These are phyloP conservation scores for Hemistola chrysoprasaria DNA, from an alignment of 2,888 invertebrate species.

Conservation along the genomic window DNA sequence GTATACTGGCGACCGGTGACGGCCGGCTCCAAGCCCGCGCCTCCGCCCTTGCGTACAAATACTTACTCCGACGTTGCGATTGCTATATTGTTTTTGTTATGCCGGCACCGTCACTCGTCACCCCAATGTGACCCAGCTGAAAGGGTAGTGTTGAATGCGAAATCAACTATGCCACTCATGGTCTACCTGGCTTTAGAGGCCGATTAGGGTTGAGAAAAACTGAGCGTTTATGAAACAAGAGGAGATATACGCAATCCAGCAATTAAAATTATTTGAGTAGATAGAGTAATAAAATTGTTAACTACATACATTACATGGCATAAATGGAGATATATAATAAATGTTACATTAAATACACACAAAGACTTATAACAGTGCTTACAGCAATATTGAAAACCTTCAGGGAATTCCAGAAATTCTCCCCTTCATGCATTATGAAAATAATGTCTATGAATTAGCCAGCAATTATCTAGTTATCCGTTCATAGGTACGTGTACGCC, in stretches of 20 bases:
- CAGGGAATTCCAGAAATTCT: neutral
- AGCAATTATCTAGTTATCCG: slow-evolving; percentile 7
- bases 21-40: slow-evolving; percentile 29
- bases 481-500: neutral
- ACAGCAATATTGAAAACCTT: neutral
- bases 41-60: slow-evolving; percentile 43
- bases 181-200: slow-evolving; percentile 25
- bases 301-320: too few species aligned
- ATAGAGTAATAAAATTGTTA: too few species aligned
- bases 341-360: too few species aligned
- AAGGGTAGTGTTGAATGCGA: slow-evolving; percentile 18
- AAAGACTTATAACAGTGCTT: too few species aligned
- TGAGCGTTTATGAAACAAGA: slow-evolving; percentile 5
- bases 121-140: slow-evolving; percentile 30
- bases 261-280: too few species aligned
- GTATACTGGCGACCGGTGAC: slow-evolving; percentile 59
- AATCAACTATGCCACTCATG: slow-evolving; percentile 35
- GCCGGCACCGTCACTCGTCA: slow-evolving; percentile 45
- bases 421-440: slow-evolving; percentile 7
- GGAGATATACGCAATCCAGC: neutral
- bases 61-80: slow-evolving; percentile 25
- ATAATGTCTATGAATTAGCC: slow-evolving; percentile 3
- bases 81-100: slow-evolving; percentile 29
- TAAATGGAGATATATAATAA: too few species aligned
- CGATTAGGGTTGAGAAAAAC: slow-evolving; percentile 8